Percentiles rank a stretch among this genome's conserved stretches.
phyloP scores from a whole-genome alignment of 1,140 invertebrate species.

The Babylonia areolata region DNA sequence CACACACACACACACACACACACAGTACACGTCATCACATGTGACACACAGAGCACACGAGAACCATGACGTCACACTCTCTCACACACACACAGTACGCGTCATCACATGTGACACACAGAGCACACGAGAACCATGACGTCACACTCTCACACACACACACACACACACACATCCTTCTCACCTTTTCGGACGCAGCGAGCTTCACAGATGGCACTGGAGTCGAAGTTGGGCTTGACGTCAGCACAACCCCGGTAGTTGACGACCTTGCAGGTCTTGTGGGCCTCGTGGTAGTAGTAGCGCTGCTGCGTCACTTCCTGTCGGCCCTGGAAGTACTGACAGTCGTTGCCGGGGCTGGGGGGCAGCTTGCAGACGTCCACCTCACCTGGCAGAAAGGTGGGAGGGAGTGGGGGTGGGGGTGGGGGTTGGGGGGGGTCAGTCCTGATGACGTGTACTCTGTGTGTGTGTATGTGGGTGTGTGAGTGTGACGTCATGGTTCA shows the following conservation, averaged over 20 bases:
- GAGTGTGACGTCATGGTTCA: too few relatives aligned
- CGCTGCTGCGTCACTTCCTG: not conserved
- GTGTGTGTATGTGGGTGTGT: too few relatives aligned
- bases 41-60: not conserved
- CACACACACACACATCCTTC: too few relatives aligned
- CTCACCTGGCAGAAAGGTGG: not conserved
- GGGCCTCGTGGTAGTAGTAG: not conserved
- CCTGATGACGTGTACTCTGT: too few relatives aligned
- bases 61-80: not conserved
- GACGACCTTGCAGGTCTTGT: not conserved
- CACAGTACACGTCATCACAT: too few relatives aligned
- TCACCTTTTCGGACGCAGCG: constrained; percentile 13
- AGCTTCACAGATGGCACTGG: not conserved
- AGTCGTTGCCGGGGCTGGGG: constrained; percentile 9
- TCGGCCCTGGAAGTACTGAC: not conserved
- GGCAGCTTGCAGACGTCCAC: constrained; percentile 15
- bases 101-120: not conserved
- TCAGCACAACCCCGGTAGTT: constrained; percentile 3
- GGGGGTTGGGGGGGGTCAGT: not conserved
- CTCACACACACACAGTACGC: not conserved
- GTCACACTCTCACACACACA: not conserved
- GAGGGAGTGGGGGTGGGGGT: not conserved
- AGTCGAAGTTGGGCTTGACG: not conserved
- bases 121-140: not conserved
- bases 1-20: too few relatives aligned